Conservation (phyloP, 2,113 vertebrate genomes). For the Fukomys damarensis region DNA sequence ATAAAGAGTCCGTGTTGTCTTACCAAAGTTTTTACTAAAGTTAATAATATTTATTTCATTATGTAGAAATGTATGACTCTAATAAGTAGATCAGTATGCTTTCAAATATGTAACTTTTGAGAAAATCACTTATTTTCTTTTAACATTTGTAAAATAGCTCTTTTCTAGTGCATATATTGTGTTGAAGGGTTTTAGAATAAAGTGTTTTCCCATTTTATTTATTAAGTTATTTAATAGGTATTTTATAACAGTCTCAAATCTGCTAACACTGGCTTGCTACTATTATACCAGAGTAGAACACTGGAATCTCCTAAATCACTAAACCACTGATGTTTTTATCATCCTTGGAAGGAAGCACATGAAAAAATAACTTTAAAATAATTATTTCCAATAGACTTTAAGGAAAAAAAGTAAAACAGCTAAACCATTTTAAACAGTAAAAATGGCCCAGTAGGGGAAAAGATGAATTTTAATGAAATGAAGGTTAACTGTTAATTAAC, state of each 20-base stretch:
- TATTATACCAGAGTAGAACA: not conserved
- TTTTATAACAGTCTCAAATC: slow-evolving; percentile 54
- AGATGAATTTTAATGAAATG: slow-evolving; percentile 39
- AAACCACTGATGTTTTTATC: not conserved
- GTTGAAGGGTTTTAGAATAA: slow-evolving; percentile 59
- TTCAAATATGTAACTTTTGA: slow-evolving; percentile 55
- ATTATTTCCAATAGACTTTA: not conserved
- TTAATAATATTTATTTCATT: slow-evolving; percentile 62
- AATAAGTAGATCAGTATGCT: slow-evolving; percentile 42
- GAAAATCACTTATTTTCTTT: slow-evolving; percentile 61
- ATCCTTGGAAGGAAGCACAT: not conserved
- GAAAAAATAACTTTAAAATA: slow-evolving; percentile 43
- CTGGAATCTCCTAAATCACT: slow-evolving; percentile 20
- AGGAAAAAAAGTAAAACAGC: slow-evolving; percentile 27
- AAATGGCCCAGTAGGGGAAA: slow-evolving; percentile 11
- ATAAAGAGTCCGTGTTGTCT: not conserved
- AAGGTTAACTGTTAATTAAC: not conserved
- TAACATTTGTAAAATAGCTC: slow-evolving; percentile 56
- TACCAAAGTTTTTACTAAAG: slow-evolving; percentile 36
- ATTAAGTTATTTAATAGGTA: slow-evolving; percentile 48
- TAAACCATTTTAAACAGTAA: slow-evolving; percentile 22
- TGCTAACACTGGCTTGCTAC: not conserved
- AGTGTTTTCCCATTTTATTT: slow-evolving; percentile 62
- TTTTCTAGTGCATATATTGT: slow-evolving; percentile 61
- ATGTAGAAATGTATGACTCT: slow-evolving; percentile 28